Conservation (phyloP, 2,797 vertebrate species). For the Poecilia picta region DNA sequence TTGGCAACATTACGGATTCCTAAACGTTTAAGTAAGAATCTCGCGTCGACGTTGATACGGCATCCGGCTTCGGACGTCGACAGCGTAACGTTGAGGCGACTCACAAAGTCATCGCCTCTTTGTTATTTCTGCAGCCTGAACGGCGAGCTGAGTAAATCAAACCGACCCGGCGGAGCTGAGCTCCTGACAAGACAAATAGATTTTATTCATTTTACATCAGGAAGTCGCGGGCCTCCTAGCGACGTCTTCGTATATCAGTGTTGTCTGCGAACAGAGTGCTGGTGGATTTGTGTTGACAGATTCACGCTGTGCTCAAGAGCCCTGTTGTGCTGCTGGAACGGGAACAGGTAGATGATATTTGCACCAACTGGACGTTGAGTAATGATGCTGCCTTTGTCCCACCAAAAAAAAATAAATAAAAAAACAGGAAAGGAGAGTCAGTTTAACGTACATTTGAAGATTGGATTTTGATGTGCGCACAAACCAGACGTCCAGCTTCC, state of each 20-base stretch:
- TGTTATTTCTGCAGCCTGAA: slow-evolving; percentile 54
- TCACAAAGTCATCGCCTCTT: slow-evolving; percentile 45
- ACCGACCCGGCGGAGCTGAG: slow-evolving; percentile 46
- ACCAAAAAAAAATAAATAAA: slow-evolving; percentile 12
- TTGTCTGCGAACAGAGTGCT: slow-evolving; percentile 43
- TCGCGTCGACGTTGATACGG: slow-evolving; percentile 37
- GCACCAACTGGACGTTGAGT: slow-evolving; percentile 37
- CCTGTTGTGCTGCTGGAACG: slow-evolving; percentile 31
- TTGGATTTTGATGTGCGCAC: slow-evolving; percentile 32
- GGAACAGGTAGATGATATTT: slow-evolving; percentile 40
- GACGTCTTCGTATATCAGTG: slow-evolving; percentile 58
- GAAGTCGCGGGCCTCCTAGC: slow-evolving; percentile 50
- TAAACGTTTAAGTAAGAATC: slow-evolving; percentile 21
- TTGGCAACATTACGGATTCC: slow-evolving; percentile 8
- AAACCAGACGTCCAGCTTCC: slow-evolving; percentile 1
- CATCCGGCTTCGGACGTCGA: slow-evolving; percentile 31
- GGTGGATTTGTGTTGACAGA: slow-evolving; percentile 64
- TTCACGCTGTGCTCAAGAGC: slow-evolving; percentile 22
- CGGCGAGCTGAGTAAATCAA: slow-evolving; percentile 56
- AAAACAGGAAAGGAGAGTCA: background rate
- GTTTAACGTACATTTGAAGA: slow-evolving; percentile 25
- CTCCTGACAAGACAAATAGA: slow-evolving; percentile 48
- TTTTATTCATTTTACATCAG: slow-evolving; percentile 53
- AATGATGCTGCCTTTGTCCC: slow-evolving; percentile 4
- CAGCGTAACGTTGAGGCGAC: slow-evolving; percentile 26